Evolutionary conservation across 2,797 vertebrate species (phyloP).

Genomic region (Ctenopoma multispine): DNA sequence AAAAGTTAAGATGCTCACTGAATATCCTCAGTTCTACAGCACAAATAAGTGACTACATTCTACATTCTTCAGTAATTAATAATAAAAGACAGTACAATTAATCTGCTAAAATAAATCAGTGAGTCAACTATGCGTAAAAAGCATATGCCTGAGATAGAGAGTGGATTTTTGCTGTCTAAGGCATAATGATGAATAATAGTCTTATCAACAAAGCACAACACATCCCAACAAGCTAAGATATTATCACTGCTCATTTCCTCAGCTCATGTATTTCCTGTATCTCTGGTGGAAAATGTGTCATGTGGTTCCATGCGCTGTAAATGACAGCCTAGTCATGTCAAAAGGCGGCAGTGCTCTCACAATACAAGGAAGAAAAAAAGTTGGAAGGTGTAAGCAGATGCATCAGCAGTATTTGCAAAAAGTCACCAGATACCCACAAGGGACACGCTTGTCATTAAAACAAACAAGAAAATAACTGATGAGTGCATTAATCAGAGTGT

Average conservation of each 20-base stretch:
- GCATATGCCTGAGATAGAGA: constrained; percentile 57
- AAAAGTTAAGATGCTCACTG: constrained; percentile 35
- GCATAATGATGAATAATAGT: constrained; percentile 74
- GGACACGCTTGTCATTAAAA: constrained; percentile 84
- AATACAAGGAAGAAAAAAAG: constrained; percentile 51
- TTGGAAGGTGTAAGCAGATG: constrained; percentile 71
- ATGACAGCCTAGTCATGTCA: constrained; percentile 65
- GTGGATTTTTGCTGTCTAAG: constrained; percentile 70
- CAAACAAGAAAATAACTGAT: constrained; percentile 87
- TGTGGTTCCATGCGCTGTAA: constrained; percentile 45
- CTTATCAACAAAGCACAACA: constrained; percentile 77
- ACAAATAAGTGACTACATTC: constrained; percentile 58
- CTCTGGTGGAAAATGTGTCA: constrained; percentile 59
- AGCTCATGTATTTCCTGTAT: constrained; percentile 58
- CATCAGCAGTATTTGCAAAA: constrained; percentile 90
- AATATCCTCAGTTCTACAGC: constrained; percentile 55
- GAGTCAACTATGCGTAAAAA: constrained; percentile 51
- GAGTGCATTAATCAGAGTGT: constrained; percentile 89
- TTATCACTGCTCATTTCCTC: constrained; percentile 76
- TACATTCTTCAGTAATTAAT: constrained; percentile 60
- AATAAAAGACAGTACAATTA: constrained; percentile 40
- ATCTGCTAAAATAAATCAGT: constrained; percentile 43
- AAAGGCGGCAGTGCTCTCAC: constrained; percentile 64
- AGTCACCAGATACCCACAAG: constrained; percentile 81
- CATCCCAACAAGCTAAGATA: constrained; percentile 68